Evolutionary conservation across 2,888 invertebrate species (phyloP).

Genomic region (Boloria euphrosyne): DNA sequence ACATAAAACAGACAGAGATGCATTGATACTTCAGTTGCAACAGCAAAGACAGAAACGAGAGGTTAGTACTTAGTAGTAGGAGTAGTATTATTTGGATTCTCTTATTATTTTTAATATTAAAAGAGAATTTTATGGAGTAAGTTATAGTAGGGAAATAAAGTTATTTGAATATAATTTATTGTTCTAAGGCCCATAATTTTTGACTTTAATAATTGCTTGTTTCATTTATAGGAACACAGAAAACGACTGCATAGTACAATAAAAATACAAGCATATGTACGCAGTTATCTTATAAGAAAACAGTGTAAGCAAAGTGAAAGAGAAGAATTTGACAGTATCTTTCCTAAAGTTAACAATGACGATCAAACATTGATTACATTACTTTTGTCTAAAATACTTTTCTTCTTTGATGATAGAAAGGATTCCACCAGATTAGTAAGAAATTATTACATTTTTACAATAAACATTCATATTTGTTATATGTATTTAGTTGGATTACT

Average conservation of each 20-base stretch:
- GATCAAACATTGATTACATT: slow-evolving; percentile 77
- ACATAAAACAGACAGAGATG: slow-evolving; percentile 85
- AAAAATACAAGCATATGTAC: slow-evolving; percentile 90
- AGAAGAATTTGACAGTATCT: slow-evolving; percentile 85
- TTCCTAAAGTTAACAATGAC: slow-evolving; percentile 70
- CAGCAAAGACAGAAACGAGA: slow-evolving; percentile 93
- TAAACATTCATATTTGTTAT: background rate
- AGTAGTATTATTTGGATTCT: background rate
- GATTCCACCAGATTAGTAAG: slow-evolving; percentile 82
- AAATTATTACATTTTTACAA: slow-evolving; percentile 37
- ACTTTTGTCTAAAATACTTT: slow-evolving; percentile 86
- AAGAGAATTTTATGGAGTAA: background rate
- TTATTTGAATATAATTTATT: background rate
- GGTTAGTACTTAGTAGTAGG: slow-evolving; percentile 80
- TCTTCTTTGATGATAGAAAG: slow-evolving; percentile 87
- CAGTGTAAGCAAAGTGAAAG: slow-evolving; percentile 85
- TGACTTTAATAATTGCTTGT: slow-evolving; percentile 12
- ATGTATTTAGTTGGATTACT: background rate
- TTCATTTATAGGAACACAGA: slow-evolving; percentile 84
- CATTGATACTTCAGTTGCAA: slow-evolving; percentile 90
- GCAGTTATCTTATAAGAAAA: slow-evolving; percentile 88
- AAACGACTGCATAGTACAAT: slow-evolving; percentile 88
- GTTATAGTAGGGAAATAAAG: background rate
- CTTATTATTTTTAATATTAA: background rate
- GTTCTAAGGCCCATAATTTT: background rate